Evolutionary conservation across 2,888 invertebrate species (phyloP).

Genomic region (Poecilobothrus nobilitatus): DNA sequence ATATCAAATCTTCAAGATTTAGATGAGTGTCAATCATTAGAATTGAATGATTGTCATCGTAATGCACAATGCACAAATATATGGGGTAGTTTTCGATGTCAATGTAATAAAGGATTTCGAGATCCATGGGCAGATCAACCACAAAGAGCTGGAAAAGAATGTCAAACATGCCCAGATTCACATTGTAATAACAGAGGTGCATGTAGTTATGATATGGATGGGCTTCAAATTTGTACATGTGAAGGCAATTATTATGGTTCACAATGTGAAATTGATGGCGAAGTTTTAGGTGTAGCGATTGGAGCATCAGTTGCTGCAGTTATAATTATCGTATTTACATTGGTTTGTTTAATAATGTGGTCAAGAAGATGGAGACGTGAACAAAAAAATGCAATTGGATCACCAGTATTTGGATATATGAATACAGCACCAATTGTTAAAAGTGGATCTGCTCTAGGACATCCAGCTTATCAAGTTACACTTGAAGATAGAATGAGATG

Average conservation of each 20-base stretch:
- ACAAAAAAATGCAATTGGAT: constrained; percentile 69
- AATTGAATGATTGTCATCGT: constrained; percentile 76
- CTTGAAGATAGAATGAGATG: constrained; percentile 74
- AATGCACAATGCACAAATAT: constrained; percentile 70
- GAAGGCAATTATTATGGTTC: constrained; percentile 71
- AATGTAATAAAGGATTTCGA: constrained; percentile 64
- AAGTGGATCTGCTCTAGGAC: constrained; percentile 54
- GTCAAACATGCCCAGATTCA: constrained; percentile 66
- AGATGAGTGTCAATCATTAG: constrained; percentile 74
- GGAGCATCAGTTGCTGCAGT: constrained; percentile 84
- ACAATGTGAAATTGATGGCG: constrained; percentile 84
- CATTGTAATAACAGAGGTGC: constrained; percentile 77
- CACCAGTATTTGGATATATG: constrained; percentile 83
- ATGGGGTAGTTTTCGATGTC: constrained; percentile 66
- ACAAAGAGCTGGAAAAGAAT: constrained; percentile 62
- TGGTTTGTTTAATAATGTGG: constrained; percentile 84
- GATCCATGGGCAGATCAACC: constrained; percentile 65
- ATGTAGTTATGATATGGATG: constrained; percentile 66
- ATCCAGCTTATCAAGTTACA: constrained; percentile 66
- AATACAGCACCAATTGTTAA: constrained; percentile 64
- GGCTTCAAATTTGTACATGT: constrained; percentile 52
- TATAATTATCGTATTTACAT: constrained; percentile 76
- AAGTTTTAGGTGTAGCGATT: constrained; percentile 82
- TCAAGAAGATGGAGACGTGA: constrained; percentile 86
- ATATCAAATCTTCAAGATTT: constrained; percentile 69